Evolutionary conservation across 2,113 vertebrate species (phyloP).

Genomic region (Cygnus buccinator): DNA sequence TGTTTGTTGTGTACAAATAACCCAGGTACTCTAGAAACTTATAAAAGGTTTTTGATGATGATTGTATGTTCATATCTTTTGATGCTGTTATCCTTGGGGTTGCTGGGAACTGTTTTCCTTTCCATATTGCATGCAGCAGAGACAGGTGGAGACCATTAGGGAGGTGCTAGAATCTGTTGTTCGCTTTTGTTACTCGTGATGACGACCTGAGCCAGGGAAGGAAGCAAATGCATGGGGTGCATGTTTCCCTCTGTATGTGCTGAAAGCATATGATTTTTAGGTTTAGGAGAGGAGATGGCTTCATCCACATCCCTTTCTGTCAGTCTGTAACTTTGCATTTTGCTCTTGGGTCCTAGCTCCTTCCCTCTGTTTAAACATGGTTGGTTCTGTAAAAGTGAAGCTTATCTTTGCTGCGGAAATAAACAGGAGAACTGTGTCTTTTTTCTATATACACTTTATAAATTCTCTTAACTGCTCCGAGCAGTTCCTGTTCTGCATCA

Average conservation of each 20-base stretch:
- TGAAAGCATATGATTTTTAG: not conserved
- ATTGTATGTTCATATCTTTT: not conserved
- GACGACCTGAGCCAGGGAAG: not conserved
- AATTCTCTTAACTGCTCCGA: not conserved
- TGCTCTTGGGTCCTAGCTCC: rapidly evolving
- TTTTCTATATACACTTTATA: not conserved
- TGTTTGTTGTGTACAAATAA: not conserved
- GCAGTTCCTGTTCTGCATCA: not conserved
- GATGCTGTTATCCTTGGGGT: not conserved
- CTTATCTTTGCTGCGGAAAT: not conserved
- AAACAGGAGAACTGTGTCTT: not conserved
- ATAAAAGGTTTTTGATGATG: not conserved
- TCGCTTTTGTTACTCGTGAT: not conserved
- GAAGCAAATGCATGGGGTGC: not conserved
- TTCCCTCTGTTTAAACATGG: not conserved
- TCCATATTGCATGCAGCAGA: not conserved
- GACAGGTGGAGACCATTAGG: not conserved
- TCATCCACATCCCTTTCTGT: not conserved
- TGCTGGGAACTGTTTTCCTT: not conserved
- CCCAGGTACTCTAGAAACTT: not conserved
- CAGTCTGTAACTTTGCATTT: not conserved
- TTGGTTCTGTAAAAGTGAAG: not conserved
- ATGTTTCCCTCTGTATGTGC: not conserved
- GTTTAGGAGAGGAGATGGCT: not conserved
- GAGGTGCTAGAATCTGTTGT: not conserved